Conservation (phyloP, 2,888 invertebrate genomes). For the Strigamia crassipes region DNA sequence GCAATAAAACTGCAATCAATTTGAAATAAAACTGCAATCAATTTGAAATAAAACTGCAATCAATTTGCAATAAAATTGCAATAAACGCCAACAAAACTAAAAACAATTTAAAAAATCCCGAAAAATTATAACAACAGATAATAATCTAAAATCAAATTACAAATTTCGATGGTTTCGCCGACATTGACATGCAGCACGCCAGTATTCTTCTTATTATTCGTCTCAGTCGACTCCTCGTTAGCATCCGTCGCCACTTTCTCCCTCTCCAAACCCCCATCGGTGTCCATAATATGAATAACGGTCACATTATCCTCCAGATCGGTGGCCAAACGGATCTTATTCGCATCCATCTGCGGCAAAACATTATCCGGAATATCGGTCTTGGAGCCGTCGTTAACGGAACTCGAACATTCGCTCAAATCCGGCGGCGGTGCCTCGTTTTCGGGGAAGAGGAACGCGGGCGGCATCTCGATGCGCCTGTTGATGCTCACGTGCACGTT, state of each 20-base stretch:
- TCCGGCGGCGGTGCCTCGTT: constrained; percentile 54
- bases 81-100: too few species aligned
- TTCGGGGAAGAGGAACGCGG: constrained; percentile 75
- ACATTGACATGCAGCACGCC: not conserved
- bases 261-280: not conserved
- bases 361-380: constrained; percentile 34
- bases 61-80: too few species aligned
- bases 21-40: too few species aligned
- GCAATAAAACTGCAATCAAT: too few species aligned
- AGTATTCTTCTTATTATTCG: not conserved
- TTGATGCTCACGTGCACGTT: constrained; percentile 69
- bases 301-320: not conserved
- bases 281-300: not conserved
- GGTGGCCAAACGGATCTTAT: not conserved
- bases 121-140: not conserved
- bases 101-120: too few species aligned
- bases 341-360: not conserved
- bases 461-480: constrained; percentile 79
- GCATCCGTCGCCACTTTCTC: not conserved
- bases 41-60: too few species aligned
- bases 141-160: not conserved
- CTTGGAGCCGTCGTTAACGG: not conserved
- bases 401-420: not conserved
- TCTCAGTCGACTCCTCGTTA: not conserved
- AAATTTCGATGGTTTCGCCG: not conserved